phyloP scores from a whole-genome alignment of 2,888 invertebrate genomes.

The Diachrysia chrysitis region DNA sequence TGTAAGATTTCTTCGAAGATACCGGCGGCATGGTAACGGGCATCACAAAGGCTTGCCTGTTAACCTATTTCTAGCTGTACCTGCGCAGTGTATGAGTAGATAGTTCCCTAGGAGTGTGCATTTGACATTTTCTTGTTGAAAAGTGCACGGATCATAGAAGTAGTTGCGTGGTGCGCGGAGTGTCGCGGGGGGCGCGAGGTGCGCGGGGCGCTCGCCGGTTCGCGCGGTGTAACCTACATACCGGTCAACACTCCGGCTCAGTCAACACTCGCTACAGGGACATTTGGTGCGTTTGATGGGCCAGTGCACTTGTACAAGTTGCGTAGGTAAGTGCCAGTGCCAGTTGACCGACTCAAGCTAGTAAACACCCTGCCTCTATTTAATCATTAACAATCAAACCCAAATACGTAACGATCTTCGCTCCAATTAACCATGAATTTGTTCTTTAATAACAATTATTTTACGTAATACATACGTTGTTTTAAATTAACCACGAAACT shows the following conservation, averaged over 20 bases:
- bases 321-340: slow-evolving; percentile 37
- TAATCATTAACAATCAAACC: neutral
- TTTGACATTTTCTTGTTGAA: slow-evolving; percentile 84
- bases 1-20: slow-evolving; percentile 17
- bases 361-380: neutral
- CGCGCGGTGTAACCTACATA: slow-evolving; percentile 88
- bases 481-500: no score
- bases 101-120: slow-evolving; percentile 66
- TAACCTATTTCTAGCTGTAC: slow-evolving; percentile 53
- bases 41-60: slow-evolving; percentile 29
- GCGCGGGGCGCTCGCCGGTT: slow-evolving; percentile 74
- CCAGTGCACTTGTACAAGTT: slow-evolving; percentile 75
- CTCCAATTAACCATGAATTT: neutral
- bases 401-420: neutral
- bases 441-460: neutral
- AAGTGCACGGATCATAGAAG: slow-evolving; percentile 85
- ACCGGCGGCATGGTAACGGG: slow-evolving; percentile 15
- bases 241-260: slow-evolving; percentile 89
- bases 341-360: neutral
- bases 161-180: slow-evolving; percentile 77
- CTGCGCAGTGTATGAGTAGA: slow-evolving; percentile 29
- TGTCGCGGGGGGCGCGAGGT: slow-evolving; percentile 56
- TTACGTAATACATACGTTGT: no score
- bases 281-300: slow-evolving; percentile 81
- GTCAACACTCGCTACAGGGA: slow-evolving; percentile 90